phyloP scores from a whole-genome alignment of 2,797 vertebrate genomes.

The Novumbra hubbsi region DNA sequence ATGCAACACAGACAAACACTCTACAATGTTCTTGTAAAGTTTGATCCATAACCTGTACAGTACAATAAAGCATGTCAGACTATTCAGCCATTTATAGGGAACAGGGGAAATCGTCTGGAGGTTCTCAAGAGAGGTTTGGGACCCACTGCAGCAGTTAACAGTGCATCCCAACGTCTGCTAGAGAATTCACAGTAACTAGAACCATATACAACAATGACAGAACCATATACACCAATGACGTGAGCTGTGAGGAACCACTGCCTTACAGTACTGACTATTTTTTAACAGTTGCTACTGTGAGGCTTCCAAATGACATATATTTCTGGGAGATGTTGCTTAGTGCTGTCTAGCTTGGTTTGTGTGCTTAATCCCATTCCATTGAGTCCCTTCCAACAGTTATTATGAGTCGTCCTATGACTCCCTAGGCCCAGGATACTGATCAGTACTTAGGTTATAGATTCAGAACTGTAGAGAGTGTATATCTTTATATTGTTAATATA shows the following conservation, averaged over 20 bases:
- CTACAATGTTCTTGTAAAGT: not conserved
- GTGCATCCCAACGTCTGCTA: constrained; percentile 50
- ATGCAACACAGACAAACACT: too few relatives aligned
- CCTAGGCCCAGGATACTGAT: not conserved
- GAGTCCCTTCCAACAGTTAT: not conserved
- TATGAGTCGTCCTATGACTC: not conserved
- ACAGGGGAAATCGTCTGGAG: too few relatives aligned
- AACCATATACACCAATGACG: constrained; percentile 20
- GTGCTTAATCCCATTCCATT: too few relatives aligned
- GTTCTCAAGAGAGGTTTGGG: too few relatives aligned
- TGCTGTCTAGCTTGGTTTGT: too few relatives aligned
- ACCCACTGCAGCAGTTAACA: constrained; percentile 10
- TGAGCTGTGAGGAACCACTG: constrained; percentile 13
- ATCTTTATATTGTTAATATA: not conserved
- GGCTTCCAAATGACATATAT: not conserved
- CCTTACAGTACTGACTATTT: not conserved
- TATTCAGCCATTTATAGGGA: too few relatives aligned
- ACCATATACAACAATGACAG: constrained; percentile 24
- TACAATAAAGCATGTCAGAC: too few relatives aligned
- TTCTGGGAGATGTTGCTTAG: not conserved
- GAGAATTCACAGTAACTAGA: constrained; percentile 33
- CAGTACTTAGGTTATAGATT: not conserved
- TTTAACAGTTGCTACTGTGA: not conserved
- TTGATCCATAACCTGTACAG: not conserved
- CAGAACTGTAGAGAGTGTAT: not conserved